Evolutionary conservation across 2,113 vertebrate species (phyloP).

Genomic region (Mesoclemmys tuberculata): DNA sequence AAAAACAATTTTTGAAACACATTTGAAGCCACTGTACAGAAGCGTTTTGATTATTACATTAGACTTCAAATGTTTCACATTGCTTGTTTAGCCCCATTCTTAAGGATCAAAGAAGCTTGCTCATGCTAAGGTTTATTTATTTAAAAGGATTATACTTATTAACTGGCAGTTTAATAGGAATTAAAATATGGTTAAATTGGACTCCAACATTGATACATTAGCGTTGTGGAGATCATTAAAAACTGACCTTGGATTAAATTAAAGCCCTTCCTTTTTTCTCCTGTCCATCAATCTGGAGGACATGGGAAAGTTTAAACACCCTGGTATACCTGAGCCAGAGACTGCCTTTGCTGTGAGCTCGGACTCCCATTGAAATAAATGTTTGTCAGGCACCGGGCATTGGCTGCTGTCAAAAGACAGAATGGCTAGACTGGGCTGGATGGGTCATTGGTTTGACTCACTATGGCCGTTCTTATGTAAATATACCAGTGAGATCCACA

Average conservation of each 20-base stretch:
- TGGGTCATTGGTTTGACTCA: not conserved
- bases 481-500: not conserved
- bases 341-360: not conserved
- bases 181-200: not conserved
- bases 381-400: too few relatives aligned
- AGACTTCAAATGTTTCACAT: not conserved
- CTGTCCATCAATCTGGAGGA: not conserved
- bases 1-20: not conserved
- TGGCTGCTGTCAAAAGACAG: too few relatives aligned
- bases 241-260: not conserved
- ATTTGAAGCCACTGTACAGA: not conserved
- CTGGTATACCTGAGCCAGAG: accelerated
- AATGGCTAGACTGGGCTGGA: too few relatives aligned
- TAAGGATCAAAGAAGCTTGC: constrained; percentile 10
- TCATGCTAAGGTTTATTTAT: constrained; percentile 50
- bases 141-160: constrained; percentile 50
- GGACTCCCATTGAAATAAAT: not conserved
- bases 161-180: constrained; percentile 49
- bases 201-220: not conserved
- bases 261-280: not conserved
- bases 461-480: too few relatives aligned
- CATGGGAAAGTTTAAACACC: not conserved
- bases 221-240: not conserved
- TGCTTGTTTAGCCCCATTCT: not conserved
- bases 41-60: constrained; percentile 30